Base-by-base conservation (phyloP, 1,140 invertebrate genomes). In the Bombus huntii region DNA sequence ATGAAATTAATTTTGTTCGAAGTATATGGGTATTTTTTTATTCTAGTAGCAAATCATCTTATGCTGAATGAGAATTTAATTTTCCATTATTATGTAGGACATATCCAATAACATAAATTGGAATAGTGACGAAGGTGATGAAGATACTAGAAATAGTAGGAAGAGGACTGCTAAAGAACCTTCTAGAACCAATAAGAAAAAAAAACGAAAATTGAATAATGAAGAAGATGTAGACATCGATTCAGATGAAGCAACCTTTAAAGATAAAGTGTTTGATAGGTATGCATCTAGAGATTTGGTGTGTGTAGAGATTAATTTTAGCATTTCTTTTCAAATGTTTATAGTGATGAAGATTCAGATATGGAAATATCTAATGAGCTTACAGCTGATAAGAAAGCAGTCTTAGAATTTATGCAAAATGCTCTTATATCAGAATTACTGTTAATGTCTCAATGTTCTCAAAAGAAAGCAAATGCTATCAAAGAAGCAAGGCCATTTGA, bases 321-420 rank as follows among this genome's bases (percentile, higher is more conserved):
- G 62, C 65, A 79, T 47, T 75, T 37, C 25, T 37, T 42, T 15
- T 76, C 10, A 74, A 71, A 22, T 80, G 66, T 81, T 72, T 91
- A 90, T 44, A 97, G 96, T 82, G 97, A 97, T 95, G 97, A 97
- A 70, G 97, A 98, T 92, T 97, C 97, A 22, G 97, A 98, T 92
- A 95, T 96, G 13, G 97, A 98, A 94, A 95, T 97, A 88, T 96
- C 96, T 15, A 96, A 97, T 87, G 96, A 97, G 84, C 94, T 98
- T 86, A 96, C 96, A 0, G 96, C 96, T 57, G 96, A 97, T 89
- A 97, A 97, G 82, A 96, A 96, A 89, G 96, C 96, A 92, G 97
- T 98, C 47, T 97, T 97, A 85, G 96, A 98, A 70, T 98, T 98
- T 92, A 96, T 98, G 89, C 97, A 97, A 93, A 97, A 93, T 68